Percentiles rank a stretch among this genome's conserved stretches.
Evolutionary conservation across 2,113 vertebrate species (phyloP).

Genomic region (Zapus hudsonius): DNA sequence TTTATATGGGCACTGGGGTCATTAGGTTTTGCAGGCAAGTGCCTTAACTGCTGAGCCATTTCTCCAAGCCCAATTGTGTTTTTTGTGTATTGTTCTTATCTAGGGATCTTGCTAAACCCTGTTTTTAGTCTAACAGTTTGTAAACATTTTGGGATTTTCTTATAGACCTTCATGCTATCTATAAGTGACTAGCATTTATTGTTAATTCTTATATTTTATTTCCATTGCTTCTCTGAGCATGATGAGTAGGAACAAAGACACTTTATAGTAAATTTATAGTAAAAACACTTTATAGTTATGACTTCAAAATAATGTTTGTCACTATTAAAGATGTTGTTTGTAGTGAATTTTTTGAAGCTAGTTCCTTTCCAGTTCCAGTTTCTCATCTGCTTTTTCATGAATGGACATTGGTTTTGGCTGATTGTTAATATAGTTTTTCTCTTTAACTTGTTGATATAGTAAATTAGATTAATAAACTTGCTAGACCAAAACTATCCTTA

Average conservation of each 20-base stretch:
- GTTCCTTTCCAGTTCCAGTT: not conserved
- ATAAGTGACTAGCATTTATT: not conserved
- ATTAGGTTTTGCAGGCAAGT: too few species aligned
- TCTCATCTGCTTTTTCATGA: not conserved
- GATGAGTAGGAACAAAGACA: not conserved
- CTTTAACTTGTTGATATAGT: not conserved
- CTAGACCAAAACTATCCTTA: not conserved
- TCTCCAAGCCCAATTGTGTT: not conserved
- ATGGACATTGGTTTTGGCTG: not conserved
- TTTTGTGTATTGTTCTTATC: conserved; percentile 35
- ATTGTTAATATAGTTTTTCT: not conserved
- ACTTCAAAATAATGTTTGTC: not conserved
- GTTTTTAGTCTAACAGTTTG: conserved; percentile 20
- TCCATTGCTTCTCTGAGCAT: not conserved
- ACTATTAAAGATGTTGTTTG: not conserved
- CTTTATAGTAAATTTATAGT: not conserved
- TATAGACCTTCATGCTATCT: not conserved
- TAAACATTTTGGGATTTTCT: not conserved
- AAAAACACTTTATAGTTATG: too few species aligned
- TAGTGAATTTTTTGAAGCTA: not conserved
- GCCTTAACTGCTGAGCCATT: too few species aligned
- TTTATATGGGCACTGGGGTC: too few species aligned
- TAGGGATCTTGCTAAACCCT: not conserved
- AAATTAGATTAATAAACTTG: not conserved
- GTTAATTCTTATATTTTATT: not conserved